Percentiles rank a stretch among this genome's conserved stretches.
These are phyloP conservation scores for Labeo catla DNA, from an alignment of 2,113 vertebrate genomes.

Conservation along the genomic window DNA sequence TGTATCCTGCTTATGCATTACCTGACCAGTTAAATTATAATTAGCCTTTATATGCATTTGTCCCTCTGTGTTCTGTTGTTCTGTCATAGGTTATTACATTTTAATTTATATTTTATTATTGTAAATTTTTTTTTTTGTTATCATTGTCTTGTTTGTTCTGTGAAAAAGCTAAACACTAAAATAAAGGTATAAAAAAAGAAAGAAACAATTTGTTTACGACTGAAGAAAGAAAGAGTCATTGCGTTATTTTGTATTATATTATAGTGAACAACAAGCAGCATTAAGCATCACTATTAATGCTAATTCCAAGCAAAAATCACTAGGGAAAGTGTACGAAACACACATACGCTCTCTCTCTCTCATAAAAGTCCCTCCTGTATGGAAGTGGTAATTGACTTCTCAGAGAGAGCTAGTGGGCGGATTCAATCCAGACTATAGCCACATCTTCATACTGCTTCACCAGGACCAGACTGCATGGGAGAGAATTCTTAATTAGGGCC, in stretches of 20 bases:
- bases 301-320: not conserved
- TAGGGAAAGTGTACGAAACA: not conserved
- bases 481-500: slow-evolving; percentile 46
- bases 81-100: too few species aligned
- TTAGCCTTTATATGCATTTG: too few species aligned
- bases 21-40: too few species aligned
- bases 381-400: slow-evolving; percentile 60
- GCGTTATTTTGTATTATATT: not conserved
- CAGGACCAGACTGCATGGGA: slow-evolving; percentile 43
- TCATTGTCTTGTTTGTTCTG: too few species aligned
- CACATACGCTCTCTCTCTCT: slow-evolving; percentile 21
- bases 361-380: slow-evolving; percentile 40
- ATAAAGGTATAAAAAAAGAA: too few species aligned
- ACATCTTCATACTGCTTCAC: slow-evolving; percentile 53
- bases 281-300: not conserved
- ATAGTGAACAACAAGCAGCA: not conserved
- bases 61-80: too few species aligned
- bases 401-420: slow-evolving; percentile 40
- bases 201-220: too few species aligned
- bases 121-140: too few species aligned
- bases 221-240: too few species aligned
- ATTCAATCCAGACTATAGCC: slow-evolving; percentile 66
- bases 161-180: too few species aligned
- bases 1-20: too few species aligned
- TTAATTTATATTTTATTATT: too few species aligned